A percentile compares a stretch with the other conserved stretches of the same genome.
phyloP scores from a whole-genome alignment of 2,113 vertebrate genomes.

The Chascanopsetta lugubris region DNA sequence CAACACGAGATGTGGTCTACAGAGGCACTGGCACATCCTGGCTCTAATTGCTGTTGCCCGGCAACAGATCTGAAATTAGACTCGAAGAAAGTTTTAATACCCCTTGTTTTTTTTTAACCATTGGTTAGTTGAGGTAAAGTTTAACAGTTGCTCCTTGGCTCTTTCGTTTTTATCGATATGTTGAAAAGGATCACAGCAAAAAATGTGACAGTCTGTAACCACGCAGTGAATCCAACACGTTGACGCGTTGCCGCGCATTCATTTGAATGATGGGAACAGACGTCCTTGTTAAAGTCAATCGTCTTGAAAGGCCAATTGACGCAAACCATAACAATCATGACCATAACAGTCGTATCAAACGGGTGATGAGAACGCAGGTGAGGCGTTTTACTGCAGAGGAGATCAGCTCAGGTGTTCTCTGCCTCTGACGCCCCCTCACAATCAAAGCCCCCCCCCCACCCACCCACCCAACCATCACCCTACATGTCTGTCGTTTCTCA shows the following conservation, averaged over 20 bases:
- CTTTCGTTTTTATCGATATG: too few relatives aligned
- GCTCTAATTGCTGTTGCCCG: neutral
- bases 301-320: slow-evolving; percentile 5
- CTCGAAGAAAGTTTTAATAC: neutral
- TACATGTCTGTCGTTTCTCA: too few relatives aligned
- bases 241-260: slow-evolving; percentile 7
- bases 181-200: neutral
- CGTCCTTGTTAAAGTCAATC: neutral
- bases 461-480: too few relatives aligned
- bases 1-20: neutral
- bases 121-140: neutral
- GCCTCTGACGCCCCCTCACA: too few relatives aligned
- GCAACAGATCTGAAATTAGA: neutral
- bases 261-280: neutral
- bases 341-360: slow-evolving; percentile 4
- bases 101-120: neutral
- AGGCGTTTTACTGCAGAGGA: neutral
- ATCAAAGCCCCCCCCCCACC: too few relatives aligned
- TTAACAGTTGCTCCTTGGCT: neutral
- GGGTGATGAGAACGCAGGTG: too few relatives aligned
- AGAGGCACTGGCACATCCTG: neutral
- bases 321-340: slow-evolving; percentile 9
- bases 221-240: neutral
- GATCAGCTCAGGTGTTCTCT: too few relatives aligned
- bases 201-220: neutral